Conservation (phyloP, 2,113 vertebrate species). For the Promerops cafer region DNA sequence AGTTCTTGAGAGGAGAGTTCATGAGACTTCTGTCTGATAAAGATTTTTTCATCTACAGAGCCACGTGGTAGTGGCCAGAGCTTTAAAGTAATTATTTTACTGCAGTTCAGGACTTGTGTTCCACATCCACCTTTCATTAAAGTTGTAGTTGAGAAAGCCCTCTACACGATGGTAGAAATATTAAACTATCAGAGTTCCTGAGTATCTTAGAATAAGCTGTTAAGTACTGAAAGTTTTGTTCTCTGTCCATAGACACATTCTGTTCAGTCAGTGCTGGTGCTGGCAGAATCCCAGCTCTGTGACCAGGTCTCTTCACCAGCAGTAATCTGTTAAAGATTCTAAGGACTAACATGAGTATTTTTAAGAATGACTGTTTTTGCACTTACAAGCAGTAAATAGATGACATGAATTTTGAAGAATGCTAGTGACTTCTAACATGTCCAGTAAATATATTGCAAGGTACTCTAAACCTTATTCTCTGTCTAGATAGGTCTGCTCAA, state of each 20-base stretch:
- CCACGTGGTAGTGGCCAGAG: rapidly evolving
- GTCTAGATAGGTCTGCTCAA: background rate
- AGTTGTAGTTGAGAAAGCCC: too few species aligned
- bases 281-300: background rate
- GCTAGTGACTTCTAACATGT: background rate
- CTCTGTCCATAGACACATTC: background rate
- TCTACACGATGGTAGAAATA: too few species aligned
- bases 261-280: background rate
- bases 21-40: background rate
- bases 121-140: too few species aligned
- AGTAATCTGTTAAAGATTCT: background rate
- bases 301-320: background rate
- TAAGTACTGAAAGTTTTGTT: too few species aligned
- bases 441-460: background rate
- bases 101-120: too few species aligned
- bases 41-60: background rate
- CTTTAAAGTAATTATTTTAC: background rate
- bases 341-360: background rate
- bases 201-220: too few species aligned
- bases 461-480: background rate
- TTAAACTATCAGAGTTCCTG: too few species aligned
- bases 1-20: background rate
- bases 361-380: background rate
- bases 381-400: background rate
- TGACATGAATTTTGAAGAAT: background rate